Evolutionary conservation across 2,888 invertebrate species (phyloP).

Genomic region (Mesoligia furuncula): DNA sequence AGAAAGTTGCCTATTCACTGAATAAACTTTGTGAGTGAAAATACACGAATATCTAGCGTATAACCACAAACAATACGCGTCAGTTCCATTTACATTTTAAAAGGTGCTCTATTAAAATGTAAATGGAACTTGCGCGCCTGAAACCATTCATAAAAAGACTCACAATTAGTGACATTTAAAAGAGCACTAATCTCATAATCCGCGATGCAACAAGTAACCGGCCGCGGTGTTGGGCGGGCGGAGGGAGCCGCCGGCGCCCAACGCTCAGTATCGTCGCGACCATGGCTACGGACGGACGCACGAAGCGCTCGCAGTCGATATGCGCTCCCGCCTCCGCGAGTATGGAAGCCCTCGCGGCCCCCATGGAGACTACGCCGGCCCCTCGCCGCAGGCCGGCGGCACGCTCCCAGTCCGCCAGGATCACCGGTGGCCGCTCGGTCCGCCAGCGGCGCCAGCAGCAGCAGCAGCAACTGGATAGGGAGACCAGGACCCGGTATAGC

Average conservation of each 20-base stretch:
- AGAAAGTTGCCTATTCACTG: conserved; percentile 55
- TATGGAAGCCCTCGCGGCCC: conserved; percentile 91
- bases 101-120: background rate
- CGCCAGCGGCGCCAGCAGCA: conserved; percentile 85
- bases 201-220: conserved; percentile 85
- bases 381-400: conserved; percentile 92
- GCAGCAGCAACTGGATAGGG: conserved; percentile 87
- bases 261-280: conserved; percentile 87
- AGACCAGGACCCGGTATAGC: conserved; percentile 91
- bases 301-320: conserved; percentile 94
- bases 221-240: conserved; percentile 71
- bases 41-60: conserved; percentile 23
- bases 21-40: conserved; percentile 52
- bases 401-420: conserved; percentile 94
- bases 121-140: conserved; percentile 1
- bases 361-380: conserved; percentile 90
- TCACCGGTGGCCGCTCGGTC: conserved; percentile 92
- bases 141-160: conserved; percentile 68
- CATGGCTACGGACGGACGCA: conserved; percentile 92
- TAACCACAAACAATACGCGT: conserved; percentile 21
- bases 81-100: conserved; percentile 29
- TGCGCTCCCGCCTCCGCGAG: conserved; percentile 93
- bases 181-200: conserved; percentile 78
- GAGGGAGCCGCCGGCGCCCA: conserved; percentile 45
- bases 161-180: conserved; percentile 81